Evolutionary conservation across 1,140 invertebrate genomes (phyloP).

Genomic region (Psix sp.): DNA sequence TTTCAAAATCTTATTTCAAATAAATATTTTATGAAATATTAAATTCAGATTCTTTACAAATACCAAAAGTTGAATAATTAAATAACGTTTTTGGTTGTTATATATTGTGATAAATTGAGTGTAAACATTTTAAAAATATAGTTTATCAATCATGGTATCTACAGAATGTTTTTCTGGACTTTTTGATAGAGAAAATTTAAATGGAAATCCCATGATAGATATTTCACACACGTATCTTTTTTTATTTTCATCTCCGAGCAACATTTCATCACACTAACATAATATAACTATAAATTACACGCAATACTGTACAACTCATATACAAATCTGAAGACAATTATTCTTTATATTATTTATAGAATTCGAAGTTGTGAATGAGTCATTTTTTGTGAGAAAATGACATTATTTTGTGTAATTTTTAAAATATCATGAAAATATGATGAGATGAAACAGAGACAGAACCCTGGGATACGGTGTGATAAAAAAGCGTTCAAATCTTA

Average conservation of each 20-base stretch:
- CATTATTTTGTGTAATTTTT: constrained; percentile 35
- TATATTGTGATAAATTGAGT: no score
- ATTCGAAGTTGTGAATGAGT: no score
- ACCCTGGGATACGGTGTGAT: constrained; percentile 38
- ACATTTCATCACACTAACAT: constrained; percentile 49
- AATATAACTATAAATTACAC: constrained; percentile 51
- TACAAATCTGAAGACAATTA: not conserved
- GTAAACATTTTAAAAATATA: no score
- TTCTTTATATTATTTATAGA: not conserved
- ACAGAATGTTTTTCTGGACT: no score
- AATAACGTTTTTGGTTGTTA: no score
- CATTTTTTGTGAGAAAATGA: not conserved
- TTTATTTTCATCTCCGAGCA: constrained; percentile 28
- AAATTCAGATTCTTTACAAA: no score
- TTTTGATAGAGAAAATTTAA: not conserved
- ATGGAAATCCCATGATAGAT: constrained; percentile 37
- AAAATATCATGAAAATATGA: constrained; percentile 56
- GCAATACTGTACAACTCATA: constrained; percentile 13
- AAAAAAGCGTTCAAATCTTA: constrained; percentile 30
- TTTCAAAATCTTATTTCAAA: no score
- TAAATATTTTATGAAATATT: no score
- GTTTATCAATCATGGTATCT: no score
- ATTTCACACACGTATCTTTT: constrained; percentile 27
- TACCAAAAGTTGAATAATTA: no score
- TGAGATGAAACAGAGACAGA: constrained; percentile 34